Percentiles rank a stretch among this genome's conserved stretches.
Evolutionary conservation across 2,797 vertebrate species (phyloP).

Genomic region (Leucoraja ocellata): DNA sequence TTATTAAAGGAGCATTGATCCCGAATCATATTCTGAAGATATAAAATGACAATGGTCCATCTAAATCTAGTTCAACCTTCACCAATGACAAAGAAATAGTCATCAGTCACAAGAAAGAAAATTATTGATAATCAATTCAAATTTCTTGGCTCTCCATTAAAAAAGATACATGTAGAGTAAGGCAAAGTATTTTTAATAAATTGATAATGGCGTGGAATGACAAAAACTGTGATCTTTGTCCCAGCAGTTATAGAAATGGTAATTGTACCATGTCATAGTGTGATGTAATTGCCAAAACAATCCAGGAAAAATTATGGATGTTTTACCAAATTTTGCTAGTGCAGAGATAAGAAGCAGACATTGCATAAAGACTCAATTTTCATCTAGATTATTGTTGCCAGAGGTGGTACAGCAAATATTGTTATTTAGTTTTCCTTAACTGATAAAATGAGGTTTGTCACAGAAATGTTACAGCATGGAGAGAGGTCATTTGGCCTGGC

Average conservation of each 20-base stretch:
- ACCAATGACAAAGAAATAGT: slow-evolving; percentile 10
- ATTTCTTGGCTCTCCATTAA: not conserved
- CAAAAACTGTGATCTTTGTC: not conserved
- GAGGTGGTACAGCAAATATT: not conserved
- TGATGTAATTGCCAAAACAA: not conserved
- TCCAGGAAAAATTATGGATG: not conserved
- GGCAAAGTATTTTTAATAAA: slow-evolving; percentile 15
- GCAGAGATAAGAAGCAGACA: not conserved
- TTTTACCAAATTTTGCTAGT: not conserved
- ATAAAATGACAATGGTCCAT: slow-evolving; percentile 2
- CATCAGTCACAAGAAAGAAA: slow-evolving; percentile 12
- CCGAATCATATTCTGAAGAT: not conserved
- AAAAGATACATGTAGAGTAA: not conserved
- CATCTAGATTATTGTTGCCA: not conserved
- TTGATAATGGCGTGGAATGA: not conserved
- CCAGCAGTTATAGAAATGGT: not conserved
- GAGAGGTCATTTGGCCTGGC: no score
- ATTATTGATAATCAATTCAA: slow-evolving; percentile 28
- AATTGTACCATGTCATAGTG: not conserved
- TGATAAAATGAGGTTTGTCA: not conserved
- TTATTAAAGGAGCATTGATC: not conserved
- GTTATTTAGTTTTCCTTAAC: not conserved
- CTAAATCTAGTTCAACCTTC: slow-evolving; percentile 3
- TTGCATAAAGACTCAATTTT: not conserved
- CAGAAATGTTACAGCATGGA: no score